Evolutionary conservation across 2,113 vertebrate species (phyloP), one percentile per base, ranked within the genome.

Genomic region (Thinocorus orbignyianus): DNA sequence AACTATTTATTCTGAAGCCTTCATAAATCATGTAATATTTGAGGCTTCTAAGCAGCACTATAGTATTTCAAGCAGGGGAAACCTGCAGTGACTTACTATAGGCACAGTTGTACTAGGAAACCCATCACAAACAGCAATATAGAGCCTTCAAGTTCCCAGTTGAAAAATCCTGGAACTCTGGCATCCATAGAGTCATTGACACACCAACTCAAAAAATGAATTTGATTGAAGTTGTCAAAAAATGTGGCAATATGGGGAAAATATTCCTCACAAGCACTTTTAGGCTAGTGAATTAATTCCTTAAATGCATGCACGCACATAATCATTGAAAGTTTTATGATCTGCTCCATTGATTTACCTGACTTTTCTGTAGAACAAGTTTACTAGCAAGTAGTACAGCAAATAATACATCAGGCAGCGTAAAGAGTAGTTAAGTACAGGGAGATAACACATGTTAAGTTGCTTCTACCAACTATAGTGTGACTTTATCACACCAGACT

Each of bases 81-180:
- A 33, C 10, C 4, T 65, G 5, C 7, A 19, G 10, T 44, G 4
- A 42, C 82, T 86, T 42, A 25, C 37, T 1, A 0, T 7, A 71
- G 25, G 30, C 24, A 55, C 4, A 74, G 13, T 9, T 42, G 13
- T 42, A 25, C 15, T 25, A 28, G 17, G 24, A 93, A 91, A 80
- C 7, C 5, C 12, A 72, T 39, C 1, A 1, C 13, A 52, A 79
- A 70, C 8, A 31, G 6, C 2, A 26, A 11, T 11, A 76, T 1
- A 20, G 13, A 79, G 13, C 4, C 18, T 91, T 74, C 16, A 65
- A n/a, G 20, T 35, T 81, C 25, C 11, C 51, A 39, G 19, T 0
- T 58, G 35, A 55, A 92, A 79, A 60, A 51, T 55, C 55, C 74
- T 11, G 1, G 10, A 11, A 72, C 7, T 71, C 41, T 17, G 3